Evolutionary conservation across 23 tunicate species (phyloP).

Genomic region (Styela clava): DNA sequence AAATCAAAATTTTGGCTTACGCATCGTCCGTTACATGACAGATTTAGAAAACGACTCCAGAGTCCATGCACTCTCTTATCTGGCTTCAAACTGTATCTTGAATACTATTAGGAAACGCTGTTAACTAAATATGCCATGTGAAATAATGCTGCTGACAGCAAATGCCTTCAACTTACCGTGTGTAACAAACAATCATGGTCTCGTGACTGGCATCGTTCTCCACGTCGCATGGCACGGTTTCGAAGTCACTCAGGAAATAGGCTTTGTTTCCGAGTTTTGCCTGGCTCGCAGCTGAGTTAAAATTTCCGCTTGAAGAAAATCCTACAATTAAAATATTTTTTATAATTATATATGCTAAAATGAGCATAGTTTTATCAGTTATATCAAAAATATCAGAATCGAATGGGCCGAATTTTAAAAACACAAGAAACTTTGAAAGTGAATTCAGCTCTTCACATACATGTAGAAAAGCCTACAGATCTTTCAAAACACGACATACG

Average conservation of each 20-base stretch:
- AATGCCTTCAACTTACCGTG: constrained; percentile 34
- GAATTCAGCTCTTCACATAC: neutral
- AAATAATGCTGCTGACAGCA: too few relatives aligned
- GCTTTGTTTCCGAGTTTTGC: constrained; percentile 28
- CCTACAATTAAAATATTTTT: neutral
- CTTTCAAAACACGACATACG: too few relatives aligned
- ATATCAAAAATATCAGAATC: too few relatives aligned
- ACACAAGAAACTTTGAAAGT: neutral
- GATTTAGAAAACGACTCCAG: too few relatives aligned
- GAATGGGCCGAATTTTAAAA: neutral
- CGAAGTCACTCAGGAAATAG: constrained; percentile 25
- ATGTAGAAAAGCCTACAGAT: too few relatives aligned
- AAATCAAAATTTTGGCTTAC: too few relatives aligned
- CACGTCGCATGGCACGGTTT: constrained; percentile 33
- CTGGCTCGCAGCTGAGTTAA: neutral
- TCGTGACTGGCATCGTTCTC: constrained; percentile 49
- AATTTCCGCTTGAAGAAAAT: constrained; percentile 28
- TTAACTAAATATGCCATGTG: too few relatives aligned
- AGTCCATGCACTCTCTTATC: too few relatives aligned
- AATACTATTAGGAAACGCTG: too few relatives aligned
- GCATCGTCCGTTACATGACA: too few relatives aligned
- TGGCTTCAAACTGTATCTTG: too few relatives aligned
- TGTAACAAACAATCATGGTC: constrained; percentile 27
- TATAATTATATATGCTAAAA: neutral
- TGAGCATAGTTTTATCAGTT: too few relatives aligned